A percentile compares a stretch with the other conserved stretches of the same genome.
Evolutionary conservation across 2,113 vertebrate species (phyloP).

Genomic region (Chaenocephalus aceratus): DNA sequence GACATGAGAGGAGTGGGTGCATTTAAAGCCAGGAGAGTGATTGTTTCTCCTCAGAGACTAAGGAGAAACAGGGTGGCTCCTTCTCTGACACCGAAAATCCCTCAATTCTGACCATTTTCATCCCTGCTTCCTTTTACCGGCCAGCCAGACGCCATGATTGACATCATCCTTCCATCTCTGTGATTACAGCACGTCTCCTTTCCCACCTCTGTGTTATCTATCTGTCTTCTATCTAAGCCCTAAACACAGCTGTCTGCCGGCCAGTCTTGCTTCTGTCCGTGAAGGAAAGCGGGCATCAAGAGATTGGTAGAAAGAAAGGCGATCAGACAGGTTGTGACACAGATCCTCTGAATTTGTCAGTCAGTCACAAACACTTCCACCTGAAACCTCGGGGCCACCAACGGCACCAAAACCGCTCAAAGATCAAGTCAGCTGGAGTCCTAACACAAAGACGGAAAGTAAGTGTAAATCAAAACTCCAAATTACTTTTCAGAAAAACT

Average conservation of each 20-base stretch:
- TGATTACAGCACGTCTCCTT: conserved; percentile 66
- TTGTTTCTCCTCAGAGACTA: conserved; percentile 48
- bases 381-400: conserved; percentile 4
- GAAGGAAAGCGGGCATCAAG: conserved; percentile 11
- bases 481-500: neutral
- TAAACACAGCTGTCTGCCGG: conserved; percentile 43
- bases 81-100: conserved; percentile 62
- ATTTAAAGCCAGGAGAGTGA: conserved; percentile 54
- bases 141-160: conserved; percentile 49
- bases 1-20: conserved; percentile 49
- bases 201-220: conserved; percentile 52
- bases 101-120: conserved; percentile 41
- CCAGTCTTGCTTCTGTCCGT: conserved; percentile 23
- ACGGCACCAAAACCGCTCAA: conserved; percentile 10
- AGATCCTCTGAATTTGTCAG: conserved; percentile 49
- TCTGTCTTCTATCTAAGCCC: conserved; percentile 54
- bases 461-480: conserved; percentile 15
- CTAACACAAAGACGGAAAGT: accelerated
- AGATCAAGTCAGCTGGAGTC: conserved; percentile 26
- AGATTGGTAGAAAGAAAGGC: conserved; percentile 41
- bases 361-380: conserved; percentile 54
- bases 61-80: conserved; percentile 51
- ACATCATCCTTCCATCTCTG: conserved; percentile 60
- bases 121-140: conserved; percentile 24
- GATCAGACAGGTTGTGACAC: conserved; percentile 45